Base-by-base conservation (phyloP, 2,888 invertebrate species). In the Cetonia aurata region DNA sequence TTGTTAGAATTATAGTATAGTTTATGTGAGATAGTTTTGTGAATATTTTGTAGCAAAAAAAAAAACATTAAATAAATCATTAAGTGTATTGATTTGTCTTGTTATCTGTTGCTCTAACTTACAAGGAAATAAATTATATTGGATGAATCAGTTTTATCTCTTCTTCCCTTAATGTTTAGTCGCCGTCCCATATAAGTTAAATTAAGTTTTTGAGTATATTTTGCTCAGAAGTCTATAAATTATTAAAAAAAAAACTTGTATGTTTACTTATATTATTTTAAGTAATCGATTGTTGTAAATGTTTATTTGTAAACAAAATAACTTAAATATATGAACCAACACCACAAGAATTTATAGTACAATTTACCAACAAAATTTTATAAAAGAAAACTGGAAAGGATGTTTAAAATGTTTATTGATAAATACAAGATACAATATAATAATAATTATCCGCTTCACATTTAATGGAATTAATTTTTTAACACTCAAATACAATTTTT, bases 361-460 rank as follows among this genome's bases (percentile, higher is more conserved):
- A 37, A 37, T 37, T 37, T 8, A 37, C 37, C 1, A 48, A 48
- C 48, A 12, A 3, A 9, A 31, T 25, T n/a, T 15, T 33, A 41
- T 53, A n/a, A 53, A n/a, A 33, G n/a, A 50, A 52, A 15, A 41
- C 53, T 12, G 12, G 19, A 8, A 37, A 17, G 4, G 37, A 53
- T 55, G 42, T 56, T 70, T 75, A 74, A 74, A 77, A 76, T 73
- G 72, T 78, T 78, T 79, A 79, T 79, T 79, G 74, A 79, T 79
- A 76, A 77, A 81, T 80, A 81, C 79, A 80, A 77, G 76, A 77
- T 80, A 80, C 79, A 80, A 76, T 77, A 37, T 37, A 79, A 79
- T 79, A 77, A 74, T 75, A 74, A 72, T 73, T 77, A 72, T 56
- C 71, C 74, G 72, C 55, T 72, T 78, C 77, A 78, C 77, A 79